Evolutionary conservation across 1,140 invertebrate genomes (phyloP).

Genomic region (Asbolus verrucosus): DNA sequence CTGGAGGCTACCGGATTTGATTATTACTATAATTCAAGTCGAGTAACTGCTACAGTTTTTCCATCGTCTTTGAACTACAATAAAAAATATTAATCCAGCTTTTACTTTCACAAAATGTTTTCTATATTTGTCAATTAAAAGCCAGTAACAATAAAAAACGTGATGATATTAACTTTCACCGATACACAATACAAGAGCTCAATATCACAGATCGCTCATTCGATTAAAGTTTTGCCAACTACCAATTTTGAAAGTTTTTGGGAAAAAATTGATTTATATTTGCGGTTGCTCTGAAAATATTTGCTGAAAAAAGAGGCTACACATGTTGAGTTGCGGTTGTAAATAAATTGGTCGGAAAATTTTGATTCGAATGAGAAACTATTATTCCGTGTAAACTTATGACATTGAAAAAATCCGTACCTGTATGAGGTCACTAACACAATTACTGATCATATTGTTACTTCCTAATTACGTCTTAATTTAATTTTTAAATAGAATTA

Average conservation of each 20-base stretch:
- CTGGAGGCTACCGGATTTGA: background rate
- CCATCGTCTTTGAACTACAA: background rate
- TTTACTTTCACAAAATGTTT: background rate
- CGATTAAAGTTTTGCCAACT: background rate
- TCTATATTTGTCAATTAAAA: slow-evolving; percentile 6
- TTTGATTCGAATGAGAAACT: background rate
- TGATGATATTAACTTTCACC: slow-evolving; percentile 7
- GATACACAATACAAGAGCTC: background rate
- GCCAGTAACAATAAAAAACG: slow-evolving; percentile 1
- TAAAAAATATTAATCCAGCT: background rate
- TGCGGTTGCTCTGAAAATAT: background rate
- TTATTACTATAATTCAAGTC: background rate
- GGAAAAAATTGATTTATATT: slow-evolving; percentile 1
- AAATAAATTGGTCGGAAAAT: background rate
- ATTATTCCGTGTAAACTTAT: too few species aligned
- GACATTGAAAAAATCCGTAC: background rate
- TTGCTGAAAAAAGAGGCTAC: background rate
- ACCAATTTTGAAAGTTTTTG: background rate
- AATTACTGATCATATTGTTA: too few species aligned
- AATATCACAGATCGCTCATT: background rate
- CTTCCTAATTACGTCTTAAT: too few species aligned
- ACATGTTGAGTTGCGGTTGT: background rate
- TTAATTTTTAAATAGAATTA: too few species aligned
- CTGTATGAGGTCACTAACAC: background rate
- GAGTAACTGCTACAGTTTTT: background rate